Evolutionary conservation across 2,888 invertebrate species (phyloP), one percentile per base, ranked within the genome.

Genomic region (Caenorhabditis doughertyi): DNA sequence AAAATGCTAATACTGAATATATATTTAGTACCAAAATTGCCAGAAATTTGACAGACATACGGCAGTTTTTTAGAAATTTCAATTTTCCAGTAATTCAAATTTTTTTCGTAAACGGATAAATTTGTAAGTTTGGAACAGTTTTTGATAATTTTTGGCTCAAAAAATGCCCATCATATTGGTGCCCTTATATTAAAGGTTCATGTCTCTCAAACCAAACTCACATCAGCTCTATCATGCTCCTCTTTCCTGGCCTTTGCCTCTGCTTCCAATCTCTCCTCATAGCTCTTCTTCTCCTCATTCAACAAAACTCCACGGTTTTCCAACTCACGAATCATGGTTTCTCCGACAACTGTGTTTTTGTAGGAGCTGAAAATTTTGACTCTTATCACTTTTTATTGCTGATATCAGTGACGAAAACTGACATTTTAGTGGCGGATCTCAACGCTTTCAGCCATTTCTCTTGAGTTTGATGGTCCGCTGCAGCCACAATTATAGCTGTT

Each of bases 381-480:
- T 32, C 9, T 32, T n/a, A 18, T 16, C 21, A 23, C 18, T 5
- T 42, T 39, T 21, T n/a, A n/a, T 62, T 42, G n/a, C n/a, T n/a
- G n/a, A n/a, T n/a, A n/a, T n/a, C n/a, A n/a, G n/a, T n/a, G n/a
- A n/a, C n/a, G n/a, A n/a, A n/a, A n/a, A n/a, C n/a, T n/a, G n/a
- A 89, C 89, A 89, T 86, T 81, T 89, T 89, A 2, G 89, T 89
- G 5, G 89, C 89, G 55, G 83, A 87, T 53, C 89, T 81, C 70
- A 89, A 76, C 4, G 88, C 87, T 25, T 80, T 85, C 64, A 89
- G 62, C 89, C 89, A 89, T 51, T 81, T 73, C 11, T 89, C 89
- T 53, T 89, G 89, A 4, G 81, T 62, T 9, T 82, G 70, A 51
- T 79, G 74, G 47, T 89, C 89, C n/a, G 83, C 77, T 2, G 89